Evolutionary conservation across 2,888 invertebrate genomes (phyloP).

Genomic region (Nineta flava): DNA sequence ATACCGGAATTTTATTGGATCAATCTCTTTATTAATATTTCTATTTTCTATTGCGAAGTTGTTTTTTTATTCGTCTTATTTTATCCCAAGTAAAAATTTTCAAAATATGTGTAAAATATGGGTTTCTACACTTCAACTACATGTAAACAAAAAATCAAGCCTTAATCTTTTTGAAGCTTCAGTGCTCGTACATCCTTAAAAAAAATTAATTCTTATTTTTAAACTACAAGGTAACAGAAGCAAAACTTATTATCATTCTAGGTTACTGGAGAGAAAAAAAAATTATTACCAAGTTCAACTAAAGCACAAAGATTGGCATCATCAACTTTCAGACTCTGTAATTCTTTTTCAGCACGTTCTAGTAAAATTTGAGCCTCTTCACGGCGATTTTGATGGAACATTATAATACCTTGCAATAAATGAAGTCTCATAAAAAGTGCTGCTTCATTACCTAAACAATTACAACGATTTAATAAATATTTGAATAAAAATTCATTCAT

Average conservation of each 20-base stretch:
- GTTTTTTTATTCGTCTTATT: too few species aligned
- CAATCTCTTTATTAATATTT: too few species aligned
- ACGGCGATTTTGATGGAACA: slow-evolving; percentile 59
- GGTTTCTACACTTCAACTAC: too few species aligned
- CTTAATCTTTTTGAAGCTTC: too few species aligned
- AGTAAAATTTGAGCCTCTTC: slow-evolving; percentile 43
- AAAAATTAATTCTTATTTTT: too few species aligned
- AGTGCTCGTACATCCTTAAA: too few species aligned
- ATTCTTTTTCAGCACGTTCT: slow-evolving; percentile 43
- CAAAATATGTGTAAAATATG: too few species aligned
- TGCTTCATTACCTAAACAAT: slow-evolving; percentile 43
- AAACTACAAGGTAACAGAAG: background rate
- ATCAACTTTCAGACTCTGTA: slow-evolving; percentile 45
- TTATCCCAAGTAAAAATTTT: too few species aligned
- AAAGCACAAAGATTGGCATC: slow-evolving; percentile 33
- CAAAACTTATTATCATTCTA: background rate
- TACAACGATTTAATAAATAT: slow-evolving; percentile 4
- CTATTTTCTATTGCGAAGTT: too few species aligned
- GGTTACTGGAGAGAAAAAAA: background rate
- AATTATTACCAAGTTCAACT: slow-evolving; percentile 36
- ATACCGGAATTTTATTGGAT: too few species aligned
- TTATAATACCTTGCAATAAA: slow-evolving; percentile 61
- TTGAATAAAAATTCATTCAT: background rate
- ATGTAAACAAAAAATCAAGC: too few species aligned
- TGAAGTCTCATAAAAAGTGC: slow-evolving; percentile 63